These are phyloP conservation scores for Nemopilema nomurai DNA, from an alignment of 30 jellyfish, hydroid and myxozoan species.

Conservation along the genomic window DNA sequence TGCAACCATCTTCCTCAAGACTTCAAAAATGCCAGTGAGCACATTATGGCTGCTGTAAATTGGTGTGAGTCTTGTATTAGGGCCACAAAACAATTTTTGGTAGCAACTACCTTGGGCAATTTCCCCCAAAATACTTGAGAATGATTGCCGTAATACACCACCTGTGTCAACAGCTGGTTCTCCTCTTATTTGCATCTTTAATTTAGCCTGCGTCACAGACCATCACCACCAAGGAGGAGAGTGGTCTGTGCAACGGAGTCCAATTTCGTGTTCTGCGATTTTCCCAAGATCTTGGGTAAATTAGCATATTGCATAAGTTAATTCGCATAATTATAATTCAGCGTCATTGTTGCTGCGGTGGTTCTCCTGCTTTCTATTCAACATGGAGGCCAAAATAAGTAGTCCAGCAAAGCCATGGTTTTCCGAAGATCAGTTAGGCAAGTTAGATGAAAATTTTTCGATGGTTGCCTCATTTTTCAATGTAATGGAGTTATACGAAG, in stretches of 20 bases:
- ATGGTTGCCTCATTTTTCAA: conserved; percentile 9
- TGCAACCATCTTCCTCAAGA: conserved; percentile 9
- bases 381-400: not conserved
- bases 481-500: conserved; percentile 1
- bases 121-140: too few species aligned
- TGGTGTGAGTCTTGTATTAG: conserved; percentile 14
- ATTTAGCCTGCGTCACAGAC: not conserved
- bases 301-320: not conserved
- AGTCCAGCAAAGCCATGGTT: not conserved
- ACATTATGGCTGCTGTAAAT: conserved; percentile 18
- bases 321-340: not conserved
- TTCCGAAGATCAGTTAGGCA: not conserved
- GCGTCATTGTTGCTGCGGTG: not conserved
- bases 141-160: too few species aligned
- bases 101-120: too few species aligned
- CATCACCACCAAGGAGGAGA: not conserved
- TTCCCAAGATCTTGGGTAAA: not conserved
- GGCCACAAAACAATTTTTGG: conserved; percentile 33
- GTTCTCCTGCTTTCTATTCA: not conserved
- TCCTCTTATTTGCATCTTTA: too few species aligned
- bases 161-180: too few species aligned
- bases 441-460: conserved; percentile 3
- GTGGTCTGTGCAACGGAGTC: not conserved
- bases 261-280: not conserved
- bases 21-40: conserved; percentile 12